phyloP scores from a whole-genome alignment of 2,888 invertebrate genomes.

The Eupithecia centaureata region DNA sequence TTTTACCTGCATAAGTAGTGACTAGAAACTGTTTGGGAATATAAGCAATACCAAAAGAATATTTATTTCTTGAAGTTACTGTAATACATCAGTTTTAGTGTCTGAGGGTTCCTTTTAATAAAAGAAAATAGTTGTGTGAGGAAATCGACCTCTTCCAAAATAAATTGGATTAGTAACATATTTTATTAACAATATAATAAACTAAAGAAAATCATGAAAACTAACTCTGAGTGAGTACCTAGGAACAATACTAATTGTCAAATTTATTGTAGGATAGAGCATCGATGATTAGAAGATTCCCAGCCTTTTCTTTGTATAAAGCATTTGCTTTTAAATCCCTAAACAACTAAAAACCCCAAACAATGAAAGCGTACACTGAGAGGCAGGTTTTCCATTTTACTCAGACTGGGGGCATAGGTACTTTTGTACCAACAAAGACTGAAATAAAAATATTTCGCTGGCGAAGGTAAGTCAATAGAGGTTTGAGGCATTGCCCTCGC shows the following conservation, averaged over 20 bases:
- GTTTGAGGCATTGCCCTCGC: conserved; percentile 81
- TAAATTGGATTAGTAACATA: no score
- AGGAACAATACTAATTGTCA: no score
- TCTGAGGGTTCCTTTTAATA: no score
- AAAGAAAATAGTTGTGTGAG: no score
- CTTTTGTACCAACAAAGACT: conserved; percentile 72
- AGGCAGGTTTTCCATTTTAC: conserved; percentile 39
- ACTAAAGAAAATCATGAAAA: no score
- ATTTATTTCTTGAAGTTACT: no score
- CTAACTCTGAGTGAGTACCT: background rate
- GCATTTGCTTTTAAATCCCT: background rate
- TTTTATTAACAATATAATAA: no score
- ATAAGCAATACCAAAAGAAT: no score
- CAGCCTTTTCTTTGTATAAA: background rate
- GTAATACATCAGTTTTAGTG: no score
- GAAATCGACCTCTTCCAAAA: no score
- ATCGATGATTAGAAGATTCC: background rate
- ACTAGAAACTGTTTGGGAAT: no score
- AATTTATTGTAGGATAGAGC: background rate
- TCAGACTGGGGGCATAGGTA: conserved; percentile 52
- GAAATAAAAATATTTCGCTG: conserved; percentile 75
- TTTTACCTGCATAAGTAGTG: no score
- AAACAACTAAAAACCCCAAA: conserved; percentile 7
- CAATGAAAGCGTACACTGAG: conserved; percentile 29
- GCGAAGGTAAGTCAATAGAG: conserved; percentile 79